phyloP scores from a whole-genome alignment of 2,888 invertebrate species.

The Drosophila anomalata region DNA sequence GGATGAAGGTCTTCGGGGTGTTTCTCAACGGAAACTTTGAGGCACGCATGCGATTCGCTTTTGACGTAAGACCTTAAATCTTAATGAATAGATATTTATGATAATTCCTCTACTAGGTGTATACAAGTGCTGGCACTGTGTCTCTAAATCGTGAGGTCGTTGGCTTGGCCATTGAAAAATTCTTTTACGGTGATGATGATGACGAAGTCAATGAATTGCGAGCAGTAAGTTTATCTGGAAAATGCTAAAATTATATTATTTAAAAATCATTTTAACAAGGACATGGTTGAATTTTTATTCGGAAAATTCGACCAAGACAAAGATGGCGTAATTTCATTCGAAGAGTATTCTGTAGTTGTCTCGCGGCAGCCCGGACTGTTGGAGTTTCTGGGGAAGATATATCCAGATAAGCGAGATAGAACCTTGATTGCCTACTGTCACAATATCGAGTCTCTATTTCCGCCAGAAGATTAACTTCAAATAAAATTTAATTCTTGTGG shows the following conservation, averaged over 20 bases:
- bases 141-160: slow-evolving; percentile 89
- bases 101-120: slow-evolving; percentile 6
- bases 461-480: slow-evolving; percentile 7
- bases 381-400: slow-evolving; percentile 89
- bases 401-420: slow-evolving; percentile 84
- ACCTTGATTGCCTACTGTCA: slow-evolving; percentile 31
- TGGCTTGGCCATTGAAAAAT: slow-evolving; percentile 84
- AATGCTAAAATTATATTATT: not conserved
- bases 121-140: slow-evolving; percentile 77
- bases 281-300: slow-evolving; percentile 89
- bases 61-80: slow-evolving; percentile 84
- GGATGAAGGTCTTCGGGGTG: slow-evolving; percentile 88
- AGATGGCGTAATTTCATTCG: slow-evolving; percentile 89
- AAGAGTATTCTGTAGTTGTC: slow-evolving; percentile 86
- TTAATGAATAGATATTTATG: not conserved
- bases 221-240: slow-evolving; percentile 56
- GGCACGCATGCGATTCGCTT: slow-evolving; percentile 88
- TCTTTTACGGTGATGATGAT: slow-evolving; percentile 85
- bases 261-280: slow-evolving; percentile 83
- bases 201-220: slow-evolving; percentile 89
- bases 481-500: slow-evolving; percentile 1
- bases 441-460: slow-evolving; percentile 30
- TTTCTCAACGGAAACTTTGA: slow-evolving; percentile 89
- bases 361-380: slow-evolving; percentile 87
- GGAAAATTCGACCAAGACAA: slow-evolving; percentile 90